Conservation (phyloP, 1,140 invertebrate genomes). For the Protaetia brevitarsis region DNA sequence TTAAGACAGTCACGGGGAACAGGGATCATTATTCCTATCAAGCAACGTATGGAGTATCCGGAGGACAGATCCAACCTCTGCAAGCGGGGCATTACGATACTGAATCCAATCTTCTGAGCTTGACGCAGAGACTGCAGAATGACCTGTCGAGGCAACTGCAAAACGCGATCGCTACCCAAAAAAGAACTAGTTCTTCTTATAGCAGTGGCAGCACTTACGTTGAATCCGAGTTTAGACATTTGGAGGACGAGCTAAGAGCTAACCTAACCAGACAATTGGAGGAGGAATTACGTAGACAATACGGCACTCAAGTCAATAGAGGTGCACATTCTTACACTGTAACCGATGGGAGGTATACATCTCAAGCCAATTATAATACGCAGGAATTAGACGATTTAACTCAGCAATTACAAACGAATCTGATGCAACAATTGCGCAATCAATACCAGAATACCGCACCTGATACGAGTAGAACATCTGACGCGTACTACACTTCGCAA, state of each 20-base stretch:
- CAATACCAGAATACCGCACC: conserved; percentile 14
- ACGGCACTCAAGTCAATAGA: conserved; percentile 36
- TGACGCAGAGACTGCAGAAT: conserved; percentile 34
- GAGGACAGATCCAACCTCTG: not conserved
- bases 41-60: conserved; percentile 17
- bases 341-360: conserved; percentile 33
- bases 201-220: not conserved
- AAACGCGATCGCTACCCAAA: conserved; percentile 25
- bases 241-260: conserved; percentile 34
- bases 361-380: conserved; percentile 40
- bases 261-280: conserved; percentile 42
- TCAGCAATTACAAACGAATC: conserved; percentile 37
- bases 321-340: conserved; percentile 39
- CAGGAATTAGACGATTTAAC: conserved; percentile 42
- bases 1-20: not conserved
- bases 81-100: not conserved
- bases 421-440: conserved; percentile 35
- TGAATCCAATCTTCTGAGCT: conserved; percentile 29
- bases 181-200: not conserved
- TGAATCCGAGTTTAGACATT: conserved; percentile 19
- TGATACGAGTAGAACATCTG: not conserved
- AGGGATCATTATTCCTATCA: conserved; percentile 5
- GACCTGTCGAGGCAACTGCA: conserved; percentile 41
- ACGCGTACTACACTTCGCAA: not conserved
- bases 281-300: conserved; percentile 35